A percentile compares a stretch with the other conserved stretches of the same genome.
Evolutionary conservation across 1,140 invertebrate genomes (phyloP).

Genomic region (Lepidurus packardi): DNA sequence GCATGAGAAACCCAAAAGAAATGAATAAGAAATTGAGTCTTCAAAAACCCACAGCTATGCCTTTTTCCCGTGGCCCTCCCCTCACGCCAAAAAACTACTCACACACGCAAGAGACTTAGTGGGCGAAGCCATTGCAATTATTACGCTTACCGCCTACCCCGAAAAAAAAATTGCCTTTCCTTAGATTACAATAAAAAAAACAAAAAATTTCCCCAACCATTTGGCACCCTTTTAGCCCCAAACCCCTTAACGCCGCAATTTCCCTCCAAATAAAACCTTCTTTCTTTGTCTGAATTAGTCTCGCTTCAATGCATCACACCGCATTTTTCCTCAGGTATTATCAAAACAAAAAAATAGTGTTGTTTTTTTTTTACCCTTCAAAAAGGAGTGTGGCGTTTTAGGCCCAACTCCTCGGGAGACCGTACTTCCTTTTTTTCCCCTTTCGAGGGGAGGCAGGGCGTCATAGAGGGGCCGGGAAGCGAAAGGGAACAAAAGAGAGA

Average conservation of each 20-base stretch:
- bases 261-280: neutral
- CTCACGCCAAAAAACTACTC: neutral
- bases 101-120: neutral
- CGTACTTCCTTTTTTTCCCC: neutral
- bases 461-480: neutral
- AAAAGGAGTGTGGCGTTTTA: neutral
- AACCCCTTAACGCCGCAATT: neutral
- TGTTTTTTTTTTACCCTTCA: neutral
- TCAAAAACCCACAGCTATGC: neutral
- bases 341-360: neutral
- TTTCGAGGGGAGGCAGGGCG: neutral
- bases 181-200: neutral
- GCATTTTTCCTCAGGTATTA: neutral
- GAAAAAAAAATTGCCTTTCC: neutral
- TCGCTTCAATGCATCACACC: constrained; percentile 10
- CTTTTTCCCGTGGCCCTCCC: neutral
- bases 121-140: neutral
- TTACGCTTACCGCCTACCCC: neutral
- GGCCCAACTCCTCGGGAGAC: neutral
- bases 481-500: neutral
- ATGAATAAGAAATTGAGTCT: neutral
- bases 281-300: neutral
- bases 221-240: neutral
- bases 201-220: neutral
- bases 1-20: neutral